These are phyloP conservation scores for Planiliza haematocheilus DNA, from an alignment of 2,113 vertebrate species.

Conservation along the genomic window DNA sequence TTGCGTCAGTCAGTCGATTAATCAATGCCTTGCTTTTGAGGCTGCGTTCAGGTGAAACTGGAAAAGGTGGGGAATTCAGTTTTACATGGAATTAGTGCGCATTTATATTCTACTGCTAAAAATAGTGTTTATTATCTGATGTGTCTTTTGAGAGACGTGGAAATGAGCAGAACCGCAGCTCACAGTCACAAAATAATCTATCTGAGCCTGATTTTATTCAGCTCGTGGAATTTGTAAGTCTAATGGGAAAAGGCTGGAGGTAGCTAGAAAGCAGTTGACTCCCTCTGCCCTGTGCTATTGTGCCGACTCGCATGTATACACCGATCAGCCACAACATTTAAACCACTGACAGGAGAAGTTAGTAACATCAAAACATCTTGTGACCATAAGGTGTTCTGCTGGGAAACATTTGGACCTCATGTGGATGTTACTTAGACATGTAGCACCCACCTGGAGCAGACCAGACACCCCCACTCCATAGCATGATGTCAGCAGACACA, in stretches of 20 bases:
- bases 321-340: too few species aligned
- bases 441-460: too few species aligned
- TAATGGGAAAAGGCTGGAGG: slow-evolving; percentile 28
- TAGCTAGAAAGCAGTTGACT: slow-evolving; percentile 30
- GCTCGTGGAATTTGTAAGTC: slow-evolving; percentile 26
- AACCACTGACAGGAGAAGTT: too few species aligned
- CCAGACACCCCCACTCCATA: too few species aligned
- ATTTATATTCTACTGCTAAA: neutral
- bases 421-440: too few species aligned
- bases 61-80: neutral
- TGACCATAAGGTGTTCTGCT: too few species aligned
- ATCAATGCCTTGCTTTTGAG: neutral
- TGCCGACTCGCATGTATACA: neutral
- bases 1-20: slow-evolving; percentile 9
- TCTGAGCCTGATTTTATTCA: too few species aligned
- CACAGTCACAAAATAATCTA: neutral
- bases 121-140: slow-evolving; percentile 4
- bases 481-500: too few species aligned
- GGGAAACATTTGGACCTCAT: too few species aligned
- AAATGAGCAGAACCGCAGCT: neutral
- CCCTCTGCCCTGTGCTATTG: slow-evolving; percentile 14
- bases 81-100: too few species aligned
- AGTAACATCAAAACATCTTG: too few species aligned
- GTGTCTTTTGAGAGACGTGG: neutral
- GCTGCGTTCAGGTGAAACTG: neutral